Evolutionary conservation across 2,888 invertebrate genomes (phyloP).

Genomic region (Leuctra nigra): DNA sequence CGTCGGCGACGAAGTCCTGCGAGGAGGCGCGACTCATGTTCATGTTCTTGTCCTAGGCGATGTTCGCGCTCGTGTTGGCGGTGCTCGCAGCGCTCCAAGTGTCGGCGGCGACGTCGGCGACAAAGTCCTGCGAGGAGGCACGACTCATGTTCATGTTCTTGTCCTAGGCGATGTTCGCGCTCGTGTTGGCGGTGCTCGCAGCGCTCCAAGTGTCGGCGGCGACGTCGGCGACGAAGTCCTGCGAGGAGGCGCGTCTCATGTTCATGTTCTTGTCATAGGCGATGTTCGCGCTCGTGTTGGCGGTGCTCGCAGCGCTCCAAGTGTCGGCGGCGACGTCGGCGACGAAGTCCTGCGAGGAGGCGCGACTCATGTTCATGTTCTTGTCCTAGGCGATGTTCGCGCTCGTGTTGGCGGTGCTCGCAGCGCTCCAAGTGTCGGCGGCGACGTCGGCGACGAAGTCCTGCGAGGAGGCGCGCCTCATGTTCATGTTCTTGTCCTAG

Average conservation of each 20-base stretch:
- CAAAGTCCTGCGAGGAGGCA: constrained; percentile 55
- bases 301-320: constrained; percentile 7
- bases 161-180: constrained; percentile 25
- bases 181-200: constrained; percentile 14
- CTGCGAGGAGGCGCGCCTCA: constrained; percentile 62
- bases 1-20: constrained; percentile 42
- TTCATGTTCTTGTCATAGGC: constrained; percentile 51
- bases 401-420: constrained; percentile 16
- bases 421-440: constrained; percentile 20
- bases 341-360: constrained; percentile 52
- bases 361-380: constrained; percentile 65
- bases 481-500: constrained; percentile 53
- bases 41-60: constrained; percentile 43
- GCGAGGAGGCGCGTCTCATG: constrained; percentile 61
- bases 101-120: constrained; percentile 27
- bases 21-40: constrained; percentile 65
- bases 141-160: constrained; percentile 58
- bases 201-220: constrained; percentile 23
- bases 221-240: constrained; percentile 38
- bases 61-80: constrained; percentile 23
- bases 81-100: constrained; percentile 10
- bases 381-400: constrained; percentile 25
- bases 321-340: constrained; percentile 27
- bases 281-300: constrained; percentile 25
- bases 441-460: constrained; percentile 33